Base-by-base conservation (phyloP, 2,888 invertebrate genomes). In the Lissocephala sabroskyi region DNA sequence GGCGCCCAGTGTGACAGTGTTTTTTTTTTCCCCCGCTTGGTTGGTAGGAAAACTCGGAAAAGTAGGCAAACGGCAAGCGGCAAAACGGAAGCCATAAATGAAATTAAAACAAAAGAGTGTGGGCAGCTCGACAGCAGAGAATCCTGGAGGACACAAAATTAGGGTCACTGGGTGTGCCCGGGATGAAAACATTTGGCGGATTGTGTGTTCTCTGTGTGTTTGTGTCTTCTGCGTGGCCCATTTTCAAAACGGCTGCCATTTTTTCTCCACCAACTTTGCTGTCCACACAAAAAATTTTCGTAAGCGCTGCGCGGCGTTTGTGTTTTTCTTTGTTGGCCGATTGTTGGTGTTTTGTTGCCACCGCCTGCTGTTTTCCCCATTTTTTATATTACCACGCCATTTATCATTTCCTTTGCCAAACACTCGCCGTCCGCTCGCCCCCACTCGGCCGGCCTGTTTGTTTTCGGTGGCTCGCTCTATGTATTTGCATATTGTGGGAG, bases 111-210 rank as follows among this genome's bases (percentile, higher is more conserved):
- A 60, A 63, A 56, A 54, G 53, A 64, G 62, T 59, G 54, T 41
- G 55, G 42, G 57, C 32, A 29, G 23, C 32, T 23, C n/a, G n/a
- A n/a, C 35, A 16, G 18, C 19, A 44, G 44, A 1, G 7, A 16
- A 16, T 23, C 32, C n/a, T n/a, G n/a, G n/a, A n/a, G 67, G 67
- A 68, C 77, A n/a, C n/a, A 58, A 75, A 81, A 80, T 80, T 79
- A 81, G 77, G 80, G 82, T 80, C 82, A 80, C 77, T 81, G 76
- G 82, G 82, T 79, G 82, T 76, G 82, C 75, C 56, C 62, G 59
- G 62, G 23, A 23, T 5, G 7, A 23, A 23, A 23, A 23, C 7
- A 23, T 23, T 23, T 23, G 23, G 7, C 4, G 3, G 23, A 23
- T 3, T 23, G 23, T 23, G 23, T 7, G 23, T n/a, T n/a, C n/a